Conservation (phyloP, 2,797 vertebrate genomes). For the Petrocephalus sullivani region DNA sequence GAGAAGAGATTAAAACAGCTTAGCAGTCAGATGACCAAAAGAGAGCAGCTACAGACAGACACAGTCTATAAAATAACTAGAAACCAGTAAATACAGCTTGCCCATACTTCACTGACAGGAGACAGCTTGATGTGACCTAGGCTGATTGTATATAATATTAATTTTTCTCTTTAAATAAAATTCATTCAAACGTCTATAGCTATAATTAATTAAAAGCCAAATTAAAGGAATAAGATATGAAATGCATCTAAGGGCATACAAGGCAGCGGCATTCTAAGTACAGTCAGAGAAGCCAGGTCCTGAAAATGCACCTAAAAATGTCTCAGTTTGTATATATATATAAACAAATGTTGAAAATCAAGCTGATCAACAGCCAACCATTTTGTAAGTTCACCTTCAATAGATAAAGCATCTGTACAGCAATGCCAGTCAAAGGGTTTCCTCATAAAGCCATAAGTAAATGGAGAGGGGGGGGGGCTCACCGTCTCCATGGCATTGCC, state of each 20-base stretch:
- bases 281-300: neutral
- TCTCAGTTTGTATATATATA: neutral
- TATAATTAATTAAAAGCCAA: neutral
- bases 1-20: neutral
- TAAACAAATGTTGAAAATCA: slow-evolving; percentile 5
- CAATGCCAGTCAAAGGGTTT: neutral
- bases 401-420: neutral
- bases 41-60: neutral
- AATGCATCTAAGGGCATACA: neutral
- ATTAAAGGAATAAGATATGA: neutral
- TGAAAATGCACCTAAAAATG: neutral
- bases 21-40: neutral
- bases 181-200: neutral
- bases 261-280: neutral
- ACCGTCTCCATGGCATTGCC: slow-evolving; percentile 69
- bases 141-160: neutral
- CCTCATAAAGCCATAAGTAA: neutral
- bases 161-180: neutral
- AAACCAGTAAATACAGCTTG: neutral
- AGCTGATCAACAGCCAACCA: neutral
- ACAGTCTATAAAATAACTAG: neutral
- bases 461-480: slow-evolving; percentile 27
- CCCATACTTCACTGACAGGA: too few relatives aligned
- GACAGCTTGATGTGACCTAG: too few relatives aligned
- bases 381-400: neutral